Evolutionary conservation across 2,113 vertebrate genomes (phyloP), one percentile per base, ranked within the genome.

Genomic region (Ophthalmolycus amberensis): DNA sequence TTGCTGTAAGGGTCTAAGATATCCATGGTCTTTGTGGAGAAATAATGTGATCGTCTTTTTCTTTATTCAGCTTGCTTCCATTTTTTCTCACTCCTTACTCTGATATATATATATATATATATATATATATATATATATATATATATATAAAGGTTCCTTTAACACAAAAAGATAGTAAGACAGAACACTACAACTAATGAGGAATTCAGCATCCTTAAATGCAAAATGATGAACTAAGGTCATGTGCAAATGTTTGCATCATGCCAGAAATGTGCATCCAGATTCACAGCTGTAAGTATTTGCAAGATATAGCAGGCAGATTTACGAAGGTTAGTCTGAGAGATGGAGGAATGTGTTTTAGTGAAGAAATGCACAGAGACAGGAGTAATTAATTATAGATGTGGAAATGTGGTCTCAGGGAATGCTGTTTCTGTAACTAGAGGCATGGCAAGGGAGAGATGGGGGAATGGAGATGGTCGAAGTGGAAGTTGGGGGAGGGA

Each of bases 371-470:
- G 90, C 85, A 64, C 71, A 80, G 82, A 89, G 94, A 92, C 90
- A 90, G 85, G 77, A 71, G 80, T 94, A 91, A 94, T 95, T 93
- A 94, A 95, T 94, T 94, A 94, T 94, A 91, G 92, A 95, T 94
- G 92, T 90, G 85, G 80, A 91, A 88, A 88, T 89, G 87, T 89
- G 90, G 87, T 91, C 79, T 78, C 77, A 86, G 87, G 90, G 76
- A 95, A 91, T 56, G 82, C 82, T 86, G 91, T 90, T 94, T 89
- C 92, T 91, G 92, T 94, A 93, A 94, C 92, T 90, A 76, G 90
- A 88, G 92, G 89, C 88, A 87, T 68, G 18, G 78, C 75, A 73
- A 90, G 89, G 50, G 85, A 76, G 84, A 79, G 80, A 79, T 67
- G 80, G 46, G 68, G 81, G 78, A 54, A 74, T 50, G 75, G 56